Base-by-base conservation (phyloP, 1,140 invertebrate genomes). In the Cepaea nemoralis region DNA sequence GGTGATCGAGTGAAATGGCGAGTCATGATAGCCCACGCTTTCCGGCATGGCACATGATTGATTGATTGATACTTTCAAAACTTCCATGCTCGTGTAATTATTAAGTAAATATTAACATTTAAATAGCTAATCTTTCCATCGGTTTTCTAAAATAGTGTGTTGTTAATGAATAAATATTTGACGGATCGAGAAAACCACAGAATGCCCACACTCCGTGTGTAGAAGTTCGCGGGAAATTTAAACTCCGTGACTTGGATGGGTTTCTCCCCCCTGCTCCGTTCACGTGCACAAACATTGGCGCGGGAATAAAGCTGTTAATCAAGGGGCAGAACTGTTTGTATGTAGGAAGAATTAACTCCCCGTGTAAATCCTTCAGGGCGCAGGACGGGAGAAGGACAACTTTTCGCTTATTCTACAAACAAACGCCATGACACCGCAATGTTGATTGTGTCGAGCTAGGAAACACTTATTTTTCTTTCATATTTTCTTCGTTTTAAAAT, bases 241-340 rank as follows among this genome's bases (percentile, higher is more conserved):
- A 71, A 71, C 24, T 71, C 40, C 40, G 37, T 27, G n/a, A 71
- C n/a, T n/a, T 6, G 10, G 37, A 71, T 10, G 37, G 22, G 22
- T 39, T 33, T 5, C 31, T 14, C 14, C 8, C 33, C 40, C 35
- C 6, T 24, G 35, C 24, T 6, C 35, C 8, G 14, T 37, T 45
- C 69, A 71, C 69, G 69, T 71, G 69, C 69, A 71, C 40, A 71
- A 71, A 71, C 69, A 71, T 3, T 40, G 19, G 69, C 22, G 35
- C 19, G n/a, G 40, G 69, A 71, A 71, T 39, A 37, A 71, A 71
- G 37, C 69, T 71, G 69, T 71, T 71, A 71, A 71, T 71, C 69
- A 71, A 71, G 69, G 40, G 35, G 22, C n/a, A 45, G 37, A 71
- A 71, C 69, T 71, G 69, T 71, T 71, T 71, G 40, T 1, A 71